phyloP scores from a whole-genome alignment of 2,888 invertebrate species.

The Branchipolynoe longqiensis region DNA sequence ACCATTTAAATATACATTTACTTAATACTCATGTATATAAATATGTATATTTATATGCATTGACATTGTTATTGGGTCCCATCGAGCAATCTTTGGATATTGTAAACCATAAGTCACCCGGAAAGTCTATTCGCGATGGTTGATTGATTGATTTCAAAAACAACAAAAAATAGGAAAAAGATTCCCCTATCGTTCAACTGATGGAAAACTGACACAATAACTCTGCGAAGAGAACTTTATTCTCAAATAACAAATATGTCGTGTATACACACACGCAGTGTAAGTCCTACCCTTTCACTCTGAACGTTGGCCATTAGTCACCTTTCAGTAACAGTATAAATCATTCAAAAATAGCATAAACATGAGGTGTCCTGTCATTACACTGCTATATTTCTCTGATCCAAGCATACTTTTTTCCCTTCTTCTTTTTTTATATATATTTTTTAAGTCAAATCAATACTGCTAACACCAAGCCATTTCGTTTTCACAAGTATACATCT shows the following conservation, averaged over 20 bases:
- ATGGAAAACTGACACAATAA: no score
- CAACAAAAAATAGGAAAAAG: no score
- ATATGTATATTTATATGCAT: no score
- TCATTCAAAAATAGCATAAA: slow-evolving; percentile 45
- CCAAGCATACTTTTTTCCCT: slow-evolving; percentile 23
- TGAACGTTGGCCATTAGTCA: neutral
- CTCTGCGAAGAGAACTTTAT: slow-evolving; percentile 52
- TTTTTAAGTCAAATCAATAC: neutral
- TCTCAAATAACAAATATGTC: slow-evolving; percentile 56
- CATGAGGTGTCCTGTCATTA: neutral
- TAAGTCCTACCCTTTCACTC: slow-evolving; percentile 52
- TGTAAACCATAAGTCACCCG: no score
- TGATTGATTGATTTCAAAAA: no score
- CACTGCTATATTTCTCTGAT: slow-evolving; percentile 36
- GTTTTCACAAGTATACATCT: neutral
- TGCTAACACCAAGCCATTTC: slow-evolving; percentile 31
- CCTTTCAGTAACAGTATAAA: slow-evolving; percentile 17
- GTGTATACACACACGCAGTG: slow-evolving; percentile 48
- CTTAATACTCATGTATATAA: no score
- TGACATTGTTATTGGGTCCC: no score
- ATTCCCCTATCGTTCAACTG: no score
- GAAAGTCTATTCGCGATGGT: no score
- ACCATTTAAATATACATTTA: no score
- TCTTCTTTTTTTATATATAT: no score
- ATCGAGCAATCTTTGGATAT: no score